Conservation (phyloP, 2,113 vertebrate genomes). For the Symphodus melops region DNA sequence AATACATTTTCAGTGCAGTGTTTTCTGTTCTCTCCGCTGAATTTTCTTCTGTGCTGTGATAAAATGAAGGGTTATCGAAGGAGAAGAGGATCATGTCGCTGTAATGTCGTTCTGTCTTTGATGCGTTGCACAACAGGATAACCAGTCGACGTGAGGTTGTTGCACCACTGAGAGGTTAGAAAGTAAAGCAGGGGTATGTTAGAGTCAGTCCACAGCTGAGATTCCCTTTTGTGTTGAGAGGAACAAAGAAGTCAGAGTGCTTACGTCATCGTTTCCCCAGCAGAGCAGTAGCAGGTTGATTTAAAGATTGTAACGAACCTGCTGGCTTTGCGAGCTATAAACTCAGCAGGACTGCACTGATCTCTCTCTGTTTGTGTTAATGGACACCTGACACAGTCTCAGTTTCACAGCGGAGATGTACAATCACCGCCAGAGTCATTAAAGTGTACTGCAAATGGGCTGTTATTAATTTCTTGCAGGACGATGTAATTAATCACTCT, state of each 20-base stretch:
- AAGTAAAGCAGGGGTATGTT: slow-evolving; percentile 7
- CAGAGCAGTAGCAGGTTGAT: slow-evolving; percentile 34
- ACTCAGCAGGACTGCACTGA: slow-evolving; percentile 36
- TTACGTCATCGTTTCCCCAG: slow-evolving; percentile 55
- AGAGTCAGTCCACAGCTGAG: neutral
- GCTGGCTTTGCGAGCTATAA: slow-evolving; percentile 9
- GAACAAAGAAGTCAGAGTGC: slow-evolving; percentile 43
- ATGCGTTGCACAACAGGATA: slow-evolving; percentile 2
- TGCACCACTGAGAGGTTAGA: neutral
- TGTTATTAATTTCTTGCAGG: slow-evolving; percentile 66
- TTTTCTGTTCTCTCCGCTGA: slow-evolving; percentile 28
- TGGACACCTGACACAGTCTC: slow-evolving; percentile 47
- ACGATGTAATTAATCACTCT: slow-evolving; percentile 65
- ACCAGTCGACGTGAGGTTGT: neutral
- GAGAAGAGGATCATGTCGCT: neutral
- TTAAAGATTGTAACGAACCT: slow-evolving; percentile 33
- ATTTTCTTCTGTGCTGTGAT: slow-evolving; percentile 25
- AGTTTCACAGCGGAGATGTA: slow-evolving; percentile 32
- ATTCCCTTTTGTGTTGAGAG: slow-evolving; percentile 33
- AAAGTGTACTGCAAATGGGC: slow-evolving; percentile 59
- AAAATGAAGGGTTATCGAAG: slow-evolving; percentile 5
- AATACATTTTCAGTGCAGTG: slow-evolving; percentile 50
- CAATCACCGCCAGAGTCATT: slow-evolving; percentile 51
- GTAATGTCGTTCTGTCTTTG: neutral
- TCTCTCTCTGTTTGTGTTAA: slow-evolving; percentile 36